These are phyloP conservation scores for Stegana nigrithorax DNA, from an alignment of 2,888 invertebrate species.

Conservation along the genomic window DNA sequence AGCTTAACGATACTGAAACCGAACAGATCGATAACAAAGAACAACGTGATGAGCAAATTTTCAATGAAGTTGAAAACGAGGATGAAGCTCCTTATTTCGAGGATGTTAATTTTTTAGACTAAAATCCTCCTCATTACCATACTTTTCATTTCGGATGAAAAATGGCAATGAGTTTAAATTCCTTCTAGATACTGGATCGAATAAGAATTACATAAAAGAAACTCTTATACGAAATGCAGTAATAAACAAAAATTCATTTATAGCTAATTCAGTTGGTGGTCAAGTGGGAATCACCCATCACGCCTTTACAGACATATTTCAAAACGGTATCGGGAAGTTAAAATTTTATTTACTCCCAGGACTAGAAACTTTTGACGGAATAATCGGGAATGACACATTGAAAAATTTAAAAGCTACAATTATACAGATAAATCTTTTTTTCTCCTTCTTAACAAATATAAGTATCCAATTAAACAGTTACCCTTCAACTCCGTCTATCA, in stretches of 20 bases:
- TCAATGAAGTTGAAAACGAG: no score
- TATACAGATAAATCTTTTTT: neutral
- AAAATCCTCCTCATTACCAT: no score
- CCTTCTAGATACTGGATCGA: no score
- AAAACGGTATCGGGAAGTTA: neutral
- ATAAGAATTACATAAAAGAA: neutral
- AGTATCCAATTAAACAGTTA: slow-evolving; percentile 1
- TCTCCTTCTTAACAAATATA: neutral
- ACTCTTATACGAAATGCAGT: neutral
- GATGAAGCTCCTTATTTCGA: no score
- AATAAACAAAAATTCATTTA: neutral
- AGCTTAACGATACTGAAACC: no score
- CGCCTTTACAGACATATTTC: neutral
- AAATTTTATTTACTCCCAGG: neutral
- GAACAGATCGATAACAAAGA: no score
- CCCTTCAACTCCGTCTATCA: neutral
- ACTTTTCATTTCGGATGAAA: no score
- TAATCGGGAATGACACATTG: slow-evolving; percentile 3
- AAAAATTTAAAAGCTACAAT: neutral
- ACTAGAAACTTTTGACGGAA: slow-evolving; percentile 1
- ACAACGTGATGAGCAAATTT: no score
- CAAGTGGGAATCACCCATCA: neutral
- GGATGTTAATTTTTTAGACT: no score
- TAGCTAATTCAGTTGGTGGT: neutral
- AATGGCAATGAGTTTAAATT: no score